A percentile compares a stretch with the other conserved stretches of the same genome.
phyloP scores from a whole-genome alignment of 2,797 vertebrate genomes.

The Erethizon dorsatum region DNA sequence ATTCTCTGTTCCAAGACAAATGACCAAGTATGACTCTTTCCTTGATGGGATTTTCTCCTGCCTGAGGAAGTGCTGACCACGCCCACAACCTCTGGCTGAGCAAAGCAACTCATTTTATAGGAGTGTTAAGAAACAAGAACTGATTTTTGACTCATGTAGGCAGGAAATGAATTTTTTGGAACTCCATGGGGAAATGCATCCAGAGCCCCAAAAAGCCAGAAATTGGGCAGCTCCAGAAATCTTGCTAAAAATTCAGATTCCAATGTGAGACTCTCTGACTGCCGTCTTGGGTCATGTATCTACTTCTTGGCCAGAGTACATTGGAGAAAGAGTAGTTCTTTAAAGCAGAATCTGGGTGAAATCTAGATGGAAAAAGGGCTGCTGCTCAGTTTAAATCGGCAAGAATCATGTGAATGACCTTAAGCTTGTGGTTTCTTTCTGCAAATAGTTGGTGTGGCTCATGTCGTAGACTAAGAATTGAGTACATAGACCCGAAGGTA shows the following conservation, averaged over 20 bases:
- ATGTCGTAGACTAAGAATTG: neutral
- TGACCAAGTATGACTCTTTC: neutral
- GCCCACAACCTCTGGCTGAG: neutral
- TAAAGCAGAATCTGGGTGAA: neutral
- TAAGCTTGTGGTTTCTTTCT: neutral
- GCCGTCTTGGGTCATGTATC: neutral
- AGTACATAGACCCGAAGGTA: neutral
- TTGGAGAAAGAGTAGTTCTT: neutral
- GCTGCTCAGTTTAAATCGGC: neutral
- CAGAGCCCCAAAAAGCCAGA: neutral
- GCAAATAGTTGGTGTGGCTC: neutral
- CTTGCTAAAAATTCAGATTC: neutral
- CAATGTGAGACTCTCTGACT: neutral
- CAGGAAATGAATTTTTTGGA: slow-evolving; percentile 23
- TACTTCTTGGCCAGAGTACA: neutral
- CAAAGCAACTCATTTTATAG: neutral
- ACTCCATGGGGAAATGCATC: neutral
- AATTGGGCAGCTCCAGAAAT: neutral
- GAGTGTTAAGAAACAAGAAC: neutral
- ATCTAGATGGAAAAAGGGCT: neutral
- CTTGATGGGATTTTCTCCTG: neutral
- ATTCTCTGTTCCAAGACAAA: neutral
- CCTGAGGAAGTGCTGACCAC: neutral
- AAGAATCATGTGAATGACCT: neutral
- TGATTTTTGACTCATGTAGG: neutral